Evolutionary conservation across 2,888 invertebrate species (phyloP), one percentile per base, ranked within the genome.

Genomic region (Lithodes maja): DNA sequence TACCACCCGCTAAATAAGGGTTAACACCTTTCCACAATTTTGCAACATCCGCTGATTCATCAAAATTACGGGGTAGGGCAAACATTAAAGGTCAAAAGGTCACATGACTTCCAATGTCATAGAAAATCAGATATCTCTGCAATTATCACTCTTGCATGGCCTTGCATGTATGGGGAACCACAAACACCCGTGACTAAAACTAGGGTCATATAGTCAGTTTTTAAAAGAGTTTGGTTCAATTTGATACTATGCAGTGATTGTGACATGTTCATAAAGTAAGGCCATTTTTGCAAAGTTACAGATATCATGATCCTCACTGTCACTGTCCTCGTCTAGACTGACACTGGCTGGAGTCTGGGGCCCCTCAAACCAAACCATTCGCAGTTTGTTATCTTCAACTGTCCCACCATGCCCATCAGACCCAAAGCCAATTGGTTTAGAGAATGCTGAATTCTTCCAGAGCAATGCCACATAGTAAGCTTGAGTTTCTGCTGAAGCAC

Each of bases 71-170:
- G 61, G 61, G 61, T 61, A 61, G 61, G 61, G 61, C 61, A 61
- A 61, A 61, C 61, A 61, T 61, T 61, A 61, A 61, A 61, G 61
- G 61, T 61, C 61, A 61, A 61, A 61, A 61, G 61, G 61, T 61
- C 61, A 61, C 61, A 61, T 61, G 61, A 61, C 12, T 12, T 61
- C 61, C 61, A 12, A 61, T 61, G 5, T 61, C 61, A 61, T 61
- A 61, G 61, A 61, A 61, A 61, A 61, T 61, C 61, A 12, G 61
- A 61, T 61, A 61, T 61, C 61, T 61, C 12, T 61, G 61, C 61
- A 61, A 61, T 61, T 61, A 61, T 7, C 5, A 12, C 61, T 61
- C 61, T 61, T 61, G 61, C 12, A 7, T 61, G 61, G 5, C 61
- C 61, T 12, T 61, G 61, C 61, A 61, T 61, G 5, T 5, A 12